Evolutionary conservation across 2,888 invertebrate genomes (phyloP), one percentile per base, ranked within the genome.

Genomic region (Acrobasis consociella): DNA sequence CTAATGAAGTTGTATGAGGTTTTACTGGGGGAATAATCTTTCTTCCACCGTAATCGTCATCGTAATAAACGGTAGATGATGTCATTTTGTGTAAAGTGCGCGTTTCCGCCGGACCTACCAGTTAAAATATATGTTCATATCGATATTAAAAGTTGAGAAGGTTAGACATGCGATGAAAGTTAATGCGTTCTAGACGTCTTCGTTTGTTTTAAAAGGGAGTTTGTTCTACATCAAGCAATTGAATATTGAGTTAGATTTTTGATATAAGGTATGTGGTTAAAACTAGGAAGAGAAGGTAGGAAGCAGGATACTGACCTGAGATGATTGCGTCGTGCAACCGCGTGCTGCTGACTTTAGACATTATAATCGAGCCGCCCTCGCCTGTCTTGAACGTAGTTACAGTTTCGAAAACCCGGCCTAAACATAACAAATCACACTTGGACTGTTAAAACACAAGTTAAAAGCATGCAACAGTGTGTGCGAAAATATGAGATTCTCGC

Each of bases 71-170:
- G 65, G 94, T 92, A 56, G 93, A 94, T 62, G 94, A 92, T 60
- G 93, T 94, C 93, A 94, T 94, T 93, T 94, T 94, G 91, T 94
- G 94, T 84, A 95, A 93, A 71, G 94, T 93, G 85, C 93, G 95
- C 74, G 93, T 93, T 93, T 95, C 95, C 71, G 94, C 94, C 72
- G 94, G 94, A 94, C 95, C 95, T 95, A 92, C 68, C 89, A 91
- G 83, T 92, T 90, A 87, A 91, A 91, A 91, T 87, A 87, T 83
- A 86, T 83, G 80, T 81, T 82, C 80, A 83, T 77, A 75, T 71
- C 66, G 73, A 71, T 75, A 71, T 77, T 65, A 75, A 74, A 62
- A 68, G 66, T 72, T 72, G 66, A 66, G 63, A 65, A 62, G 71
- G 69, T 77, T 76, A 78, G 68, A 65, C 82, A 80, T 85, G 82